A percentile compares a stretch with the other conserved stretches of the same genome.
Conservation (phyloP, 2,113 vertebrate species). For the Hippolais icterina region DNA sequence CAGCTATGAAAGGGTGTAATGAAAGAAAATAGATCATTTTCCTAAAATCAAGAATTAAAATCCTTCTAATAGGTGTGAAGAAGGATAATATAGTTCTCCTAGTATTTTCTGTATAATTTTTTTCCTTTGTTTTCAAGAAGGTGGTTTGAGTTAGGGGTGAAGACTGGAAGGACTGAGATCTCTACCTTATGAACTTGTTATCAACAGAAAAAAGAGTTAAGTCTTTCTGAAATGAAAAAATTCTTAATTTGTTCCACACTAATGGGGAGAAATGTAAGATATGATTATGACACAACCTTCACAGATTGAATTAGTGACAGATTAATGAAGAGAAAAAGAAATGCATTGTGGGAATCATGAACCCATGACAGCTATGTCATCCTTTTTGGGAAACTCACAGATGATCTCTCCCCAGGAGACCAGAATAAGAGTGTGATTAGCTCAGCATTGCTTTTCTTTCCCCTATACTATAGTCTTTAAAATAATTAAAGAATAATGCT, state of each 20-base stretch:
- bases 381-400: conserved; percentile 48
- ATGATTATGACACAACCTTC: conserved; percentile 52
- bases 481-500: conserved; percentile 70
- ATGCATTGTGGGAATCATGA: conserved; percentile 26
- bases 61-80: neutral
- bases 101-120: neutral
- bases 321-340: conserved; percentile 70
- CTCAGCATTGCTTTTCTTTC: conserved; percentile 42
- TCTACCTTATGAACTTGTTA: neutral
- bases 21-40: neutral
- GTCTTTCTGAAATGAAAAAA: conserved; percentile 44
- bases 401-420: conserved; percentile 54
- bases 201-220: conserved; percentile 30
- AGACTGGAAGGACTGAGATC: neutral
- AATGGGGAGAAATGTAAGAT: conserved; percentile 61
- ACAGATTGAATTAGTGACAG: conserved; percentile 60
- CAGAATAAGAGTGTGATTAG: conserved; percentile 55
- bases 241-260: conserved; percentile 42
- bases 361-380: conserved; percentile 23
- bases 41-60: neutral
- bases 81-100: neutral
- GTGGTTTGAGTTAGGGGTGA: neutral
- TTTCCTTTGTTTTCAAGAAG: neutral
- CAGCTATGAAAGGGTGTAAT: neutral
- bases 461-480: conserved; percentile 48